Percentiles rank a stretch among this genome's conserved stretches.
Conservation (phyloP, 2,888 invertebrate genomes). For the Drosophila yooni region DNA sequence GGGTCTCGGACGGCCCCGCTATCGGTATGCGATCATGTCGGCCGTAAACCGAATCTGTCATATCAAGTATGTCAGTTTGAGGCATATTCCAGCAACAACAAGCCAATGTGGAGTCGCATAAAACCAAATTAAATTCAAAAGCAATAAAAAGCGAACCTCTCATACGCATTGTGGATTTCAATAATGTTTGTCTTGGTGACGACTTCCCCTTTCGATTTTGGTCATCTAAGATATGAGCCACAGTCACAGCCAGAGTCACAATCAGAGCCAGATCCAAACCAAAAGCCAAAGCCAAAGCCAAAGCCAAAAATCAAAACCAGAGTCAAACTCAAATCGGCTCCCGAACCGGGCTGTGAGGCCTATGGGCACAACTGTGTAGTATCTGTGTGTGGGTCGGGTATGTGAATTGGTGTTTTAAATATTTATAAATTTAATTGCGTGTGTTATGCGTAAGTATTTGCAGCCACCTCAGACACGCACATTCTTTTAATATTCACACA, state of each 20-base stretch:
- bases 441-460: conserved; percentile 67
- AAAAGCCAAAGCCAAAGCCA: not conserved
- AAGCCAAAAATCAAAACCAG: not conserved
- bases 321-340: conserved; percentile 16
- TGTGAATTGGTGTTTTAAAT: conserved; percentile 73
- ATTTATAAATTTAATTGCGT: conserved; percentile 77
- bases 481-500: conserved; percentile 69
- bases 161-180: conserved; percentile 62
- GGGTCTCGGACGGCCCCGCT: conserved; percentile 1
- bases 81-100: conserved; percentile 26
- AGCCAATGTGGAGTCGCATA: conserved; percentile 33
- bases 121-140: conserved; percentile 70
- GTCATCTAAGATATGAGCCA: conserved; percentile 50
- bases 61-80: conserved; percentile 51
- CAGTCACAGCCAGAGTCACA: not conserved
- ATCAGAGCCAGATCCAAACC: not conserved
- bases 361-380: conserved; percentile 15
- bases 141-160: conserved; percentile 59
- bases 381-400: conserved; percentile 57
- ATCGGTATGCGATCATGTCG: conserved; percentile 3
- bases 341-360: conserved; percentile 28
- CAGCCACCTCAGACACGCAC: conserved; percentile 70
- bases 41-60: conserved; percentile 52
- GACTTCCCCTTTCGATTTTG: conserved; percentile 74
- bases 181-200: conserved; percentile 49